Base-by-base conservation (phyloP, 1,140 invertebrate species). In the Cotesia glomerata region DNA sequence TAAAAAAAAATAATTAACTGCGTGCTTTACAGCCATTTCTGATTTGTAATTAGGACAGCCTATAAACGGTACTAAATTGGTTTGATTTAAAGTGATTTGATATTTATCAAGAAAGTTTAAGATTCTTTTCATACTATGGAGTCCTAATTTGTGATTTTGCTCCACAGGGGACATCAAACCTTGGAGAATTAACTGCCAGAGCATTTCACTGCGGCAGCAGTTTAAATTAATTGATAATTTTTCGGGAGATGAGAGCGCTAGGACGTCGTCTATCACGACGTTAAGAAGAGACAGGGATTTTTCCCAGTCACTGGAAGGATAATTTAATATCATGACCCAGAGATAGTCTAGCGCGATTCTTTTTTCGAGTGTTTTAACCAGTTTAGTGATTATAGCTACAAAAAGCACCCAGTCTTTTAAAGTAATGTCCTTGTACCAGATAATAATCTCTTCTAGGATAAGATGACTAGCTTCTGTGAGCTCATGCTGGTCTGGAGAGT, bases 1-100 rank as follows among this genome's bases (percentile, higher is more conserved):
- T 61, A 88, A 73, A 63, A 89, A 86, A 64, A 85, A 87, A 62
- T 84, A 81, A 26, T 83, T 79, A 81, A 65, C 16, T 73, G 51
- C n/a, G 5, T 11, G 5, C 7, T 78, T 65, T 8, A 77, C 71
- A 5, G 64, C 66, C 4, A 51, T 26, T 32, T 69, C 9, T 36
- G 51, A 36, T 54, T 65, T 8, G 13, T 69, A 16, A 11, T 51
- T 56, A 35, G 63, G 39, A 51, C 18, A 56, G 14, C 78, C 76
- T 35, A 81, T 36, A 61, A 83, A 84, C 14, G 79, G 80, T 67
- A 69, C 77, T 34, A 77, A 61, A 39, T 45, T 45, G 39, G 69
- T 66, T 0, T 54, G 39, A 45, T 11, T 54, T 8, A 18, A 8
- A 11, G 49, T 56, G 2, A 8, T 51, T 26, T 61, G 14, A 36